These are phyloP conservation scores for Colaptes auratus DNA, from an alignment of 2,113 vertebrate species.

Conservation along the genomic window DNA sequence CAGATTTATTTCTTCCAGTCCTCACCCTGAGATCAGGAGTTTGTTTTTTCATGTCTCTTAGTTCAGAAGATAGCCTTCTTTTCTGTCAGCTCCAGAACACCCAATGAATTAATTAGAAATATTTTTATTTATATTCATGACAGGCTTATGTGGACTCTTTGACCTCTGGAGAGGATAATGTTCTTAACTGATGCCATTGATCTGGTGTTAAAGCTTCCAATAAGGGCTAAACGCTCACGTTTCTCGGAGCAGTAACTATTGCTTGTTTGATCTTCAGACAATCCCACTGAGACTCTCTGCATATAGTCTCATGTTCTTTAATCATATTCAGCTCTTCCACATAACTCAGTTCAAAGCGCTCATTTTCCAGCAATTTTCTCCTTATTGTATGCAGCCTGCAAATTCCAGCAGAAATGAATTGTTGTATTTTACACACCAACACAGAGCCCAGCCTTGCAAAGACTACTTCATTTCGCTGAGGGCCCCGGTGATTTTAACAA, in stretches of 20 bases:
- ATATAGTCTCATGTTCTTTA: conserved; percentile 60
- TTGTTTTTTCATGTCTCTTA: not conserved
- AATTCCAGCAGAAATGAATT: conserved; percentile 28
- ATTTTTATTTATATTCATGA: conserved; percentile 45
- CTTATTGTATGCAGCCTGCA: not conserved
- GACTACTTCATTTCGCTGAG: not conserved
- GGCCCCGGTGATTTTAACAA: not conserved
- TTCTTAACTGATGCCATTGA: not conserved
- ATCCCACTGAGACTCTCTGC: conserved; percentile 47
- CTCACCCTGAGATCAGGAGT: not conserved
- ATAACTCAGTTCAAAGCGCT: conserved; percentile 57
- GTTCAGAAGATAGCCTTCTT: not conserved
- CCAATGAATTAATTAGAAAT: conserved; percentile 19
- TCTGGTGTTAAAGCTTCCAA: not conserved
- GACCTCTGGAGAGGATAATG: conserved; percentile 5
- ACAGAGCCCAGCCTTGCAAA: not conserved
- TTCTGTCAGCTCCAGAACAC: not conserved
- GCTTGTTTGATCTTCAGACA: conserved; percentile 59
- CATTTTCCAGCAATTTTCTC: conserved; percentile 46
- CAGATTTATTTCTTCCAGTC: not conserved
- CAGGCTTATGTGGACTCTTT: not conserved
- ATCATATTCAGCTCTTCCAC: conserved; percentile 61
- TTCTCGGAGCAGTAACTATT: not conserved
- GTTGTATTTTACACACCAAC: not conserved
- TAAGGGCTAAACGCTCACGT: not conserved